Evolutionary conservation across 92 coral and sea anemone species (phyloP).

Genomic region (Bergia sp.): DNA sequence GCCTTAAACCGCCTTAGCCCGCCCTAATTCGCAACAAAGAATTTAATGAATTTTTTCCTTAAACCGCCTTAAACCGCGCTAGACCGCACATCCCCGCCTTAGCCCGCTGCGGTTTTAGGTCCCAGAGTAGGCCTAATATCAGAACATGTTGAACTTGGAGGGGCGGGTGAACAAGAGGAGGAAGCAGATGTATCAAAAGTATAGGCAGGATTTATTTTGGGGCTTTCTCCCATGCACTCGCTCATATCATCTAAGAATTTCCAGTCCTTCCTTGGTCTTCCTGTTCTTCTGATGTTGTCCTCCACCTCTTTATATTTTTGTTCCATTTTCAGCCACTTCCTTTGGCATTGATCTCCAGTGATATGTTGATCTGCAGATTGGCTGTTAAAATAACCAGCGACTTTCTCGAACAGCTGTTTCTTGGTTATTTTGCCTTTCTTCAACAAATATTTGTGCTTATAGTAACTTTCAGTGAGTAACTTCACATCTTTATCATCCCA

Average conservation of each 20-base stretch:
- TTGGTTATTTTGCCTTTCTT: constrained; percentile 59
- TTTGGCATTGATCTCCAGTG: constrained; percentile 58
- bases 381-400: constrained; percentile 40
- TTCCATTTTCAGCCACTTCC: constrained; percentile 63
- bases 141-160: no score
- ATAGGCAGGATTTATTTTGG: constrained; percentile 69
- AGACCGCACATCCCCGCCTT: no score
- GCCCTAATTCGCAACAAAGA: no score
- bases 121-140: no score
- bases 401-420: constrained; percentile 51
- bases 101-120: no score
- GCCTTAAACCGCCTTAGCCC: no score
- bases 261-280: constrained; percentile 60
- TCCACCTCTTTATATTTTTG: constrained; percentile 59
- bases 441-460: no score
- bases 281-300: constrained; percentile 59
- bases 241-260: constrained; percentile 56
- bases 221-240: constrained; percentile 60
- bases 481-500: no score
- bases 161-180: background rate
- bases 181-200: constrained; percentile 56
- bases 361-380: constrained; percentile 34
- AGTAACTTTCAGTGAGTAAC: no score
- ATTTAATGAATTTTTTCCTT: no score
- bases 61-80: no score